Evolutionary conservation across 2,888 invertebrate species (phyloP).

Genomic region (Drosophila colorata): DNA sequence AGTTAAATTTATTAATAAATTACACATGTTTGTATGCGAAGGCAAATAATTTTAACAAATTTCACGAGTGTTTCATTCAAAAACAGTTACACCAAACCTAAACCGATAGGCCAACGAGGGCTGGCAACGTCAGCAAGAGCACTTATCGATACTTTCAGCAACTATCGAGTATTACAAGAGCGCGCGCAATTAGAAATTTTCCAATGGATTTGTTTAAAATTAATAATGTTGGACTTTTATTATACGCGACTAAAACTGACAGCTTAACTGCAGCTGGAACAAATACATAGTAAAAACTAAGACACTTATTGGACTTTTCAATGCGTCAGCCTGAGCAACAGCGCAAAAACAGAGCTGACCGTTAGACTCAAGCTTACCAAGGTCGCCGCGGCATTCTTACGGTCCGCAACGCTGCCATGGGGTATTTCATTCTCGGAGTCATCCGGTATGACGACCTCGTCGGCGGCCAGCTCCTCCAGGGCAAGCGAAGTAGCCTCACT

Average conservation of each 20-base stretch:
- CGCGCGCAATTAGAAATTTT: neutral
- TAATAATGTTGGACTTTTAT: slow-evolving; percentile 37
- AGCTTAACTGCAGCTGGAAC: slow-evolving; percentile 24
- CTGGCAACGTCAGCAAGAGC: neutral
- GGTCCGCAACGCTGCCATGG: slow-evolving; percentile 80
- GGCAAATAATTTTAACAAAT: slow-evolving; percentile 40
- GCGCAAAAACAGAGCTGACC: slow-evolving; percentile 30
- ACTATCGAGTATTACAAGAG: neutral
- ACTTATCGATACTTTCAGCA: slow-evolving; percentile 9
- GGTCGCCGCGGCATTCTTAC: slow-evolving; percentile 58
- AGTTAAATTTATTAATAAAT: slow-evolving; percentile 66
- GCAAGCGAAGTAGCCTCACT: slow-evolving; percentile 88
- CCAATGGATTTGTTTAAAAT: slow-evolving; percentile 10
- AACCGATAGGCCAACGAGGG: slow-evolving; percentile 23
- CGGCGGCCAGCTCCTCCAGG: slow-evolving; percentile 84
- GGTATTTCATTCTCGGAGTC: slow-evolving; percentile 84
- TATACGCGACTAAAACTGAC: slow-evolving; percentile 21
- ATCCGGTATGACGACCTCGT: slow-evolving; percentile 81
- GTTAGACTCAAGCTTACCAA: slow-evolving; percentile 45
- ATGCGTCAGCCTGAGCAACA: slow-evolving; percentile 42
- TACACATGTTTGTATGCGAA: slow-evolving; percentile 39
- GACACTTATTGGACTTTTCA: slow-evolving; percentile 33
- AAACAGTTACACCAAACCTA: slow-evolving; percentile 16
- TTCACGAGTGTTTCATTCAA: slow-evolving; percentile 1
- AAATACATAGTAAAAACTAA: slow-evolving; percentile 41